phyloP scores from a whole-genome alignment of 2,797 vertebrate genomes.

The Rhabdomys pumilio region DNA sequence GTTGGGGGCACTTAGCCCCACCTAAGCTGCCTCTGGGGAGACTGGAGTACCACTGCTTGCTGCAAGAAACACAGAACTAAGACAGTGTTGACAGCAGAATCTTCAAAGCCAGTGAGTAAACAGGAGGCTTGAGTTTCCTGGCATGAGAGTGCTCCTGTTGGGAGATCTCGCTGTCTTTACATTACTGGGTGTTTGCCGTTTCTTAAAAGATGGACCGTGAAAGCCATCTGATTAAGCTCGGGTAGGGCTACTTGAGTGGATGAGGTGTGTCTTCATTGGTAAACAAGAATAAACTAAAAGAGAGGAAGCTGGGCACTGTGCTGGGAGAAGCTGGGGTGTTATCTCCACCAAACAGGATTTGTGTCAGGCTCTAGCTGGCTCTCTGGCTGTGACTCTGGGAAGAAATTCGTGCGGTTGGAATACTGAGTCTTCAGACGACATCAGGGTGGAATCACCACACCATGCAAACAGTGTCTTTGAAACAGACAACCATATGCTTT shows the following conservation, averaged over 20 bases:
- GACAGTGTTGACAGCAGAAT: constrained; percentile 54
- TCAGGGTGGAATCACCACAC: neutral
- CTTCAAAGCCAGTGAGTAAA: constrained; percentile 78
- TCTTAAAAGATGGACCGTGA: constrained; percentile 49
- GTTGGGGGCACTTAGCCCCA: neutral
- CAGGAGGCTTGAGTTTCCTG: constrained; percentile 3
- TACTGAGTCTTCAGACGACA: neutral
- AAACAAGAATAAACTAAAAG: neutral
- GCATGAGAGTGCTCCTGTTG: constrained; percentile 46
- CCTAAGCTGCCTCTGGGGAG: constrained; percentile 14
- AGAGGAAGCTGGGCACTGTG: neutral
- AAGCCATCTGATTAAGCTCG: constrained; percentile 12
- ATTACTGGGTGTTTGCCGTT: constrained; percentile 28
- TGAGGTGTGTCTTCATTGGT: neutral
- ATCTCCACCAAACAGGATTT: neutral
- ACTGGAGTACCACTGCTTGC: constrained; percentile 11
- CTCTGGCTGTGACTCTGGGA: neutral
- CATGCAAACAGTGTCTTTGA: neutral
- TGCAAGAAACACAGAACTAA: constrained; percentile 20
- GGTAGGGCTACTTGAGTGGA: neutral
- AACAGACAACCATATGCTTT: neutral
- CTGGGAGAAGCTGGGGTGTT: neutral
- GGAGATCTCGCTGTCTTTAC: neutral
- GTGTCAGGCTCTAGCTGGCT: neutral
- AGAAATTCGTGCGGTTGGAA: neutral